These are phyloP conservation scores for Oscheius onirici DNA, from an alignment of 2,888 invertebrate genomes.

Conservation along the genomic window DNA sequence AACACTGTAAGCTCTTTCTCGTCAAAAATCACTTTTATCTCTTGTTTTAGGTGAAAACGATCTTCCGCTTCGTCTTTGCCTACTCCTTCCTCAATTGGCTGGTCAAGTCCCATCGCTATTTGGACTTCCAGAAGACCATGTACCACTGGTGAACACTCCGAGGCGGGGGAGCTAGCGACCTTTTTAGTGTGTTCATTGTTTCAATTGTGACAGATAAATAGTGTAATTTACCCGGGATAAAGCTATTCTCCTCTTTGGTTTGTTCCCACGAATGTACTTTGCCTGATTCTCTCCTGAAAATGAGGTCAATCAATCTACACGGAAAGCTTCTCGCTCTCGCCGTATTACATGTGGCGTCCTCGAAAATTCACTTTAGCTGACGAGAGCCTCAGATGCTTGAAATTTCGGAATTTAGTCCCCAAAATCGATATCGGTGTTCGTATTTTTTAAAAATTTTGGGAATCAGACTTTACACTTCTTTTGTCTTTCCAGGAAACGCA, in stretches of 20 bases:
- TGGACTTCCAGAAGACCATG: slow-evolving; percentile 68
- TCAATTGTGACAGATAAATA: slow-evolving; percentile 39
- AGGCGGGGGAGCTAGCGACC: slow-evolving; percentile 11
- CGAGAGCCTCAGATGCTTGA: too few species aligned
- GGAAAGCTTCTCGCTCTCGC: too few species aligned
- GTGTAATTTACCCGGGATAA: slow-evolving; percentile 31
- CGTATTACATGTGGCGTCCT: too few species aligned
- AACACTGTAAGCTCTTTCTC: slow-evolving; percentile 45
- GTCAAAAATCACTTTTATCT: neutral
- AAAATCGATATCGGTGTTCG: too few species aligned
- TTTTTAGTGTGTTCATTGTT: slow-evolving; percentile 28
- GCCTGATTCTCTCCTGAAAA: neutral
- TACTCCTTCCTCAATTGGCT: slow-evolving; percentile 67
- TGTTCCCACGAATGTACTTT: neutral
- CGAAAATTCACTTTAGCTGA: too few species aligned
- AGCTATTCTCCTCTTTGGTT: neutral
- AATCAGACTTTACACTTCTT: too few species aligned
- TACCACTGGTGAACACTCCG: slow-evolving; percentile 64
- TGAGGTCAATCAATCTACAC: too few species aligned
- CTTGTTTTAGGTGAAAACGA: slow-evolving; percentile 58
- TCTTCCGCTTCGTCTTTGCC: slow-evolving; percentile 69
- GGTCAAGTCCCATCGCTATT: slow-evolving; percentile 65
- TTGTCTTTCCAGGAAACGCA: too few species aligned
- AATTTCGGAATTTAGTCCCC: too few species aligned
- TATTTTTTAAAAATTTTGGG: too few species aligned